Evolutionary conservation across 1,140 invertebrate species (phyloP).

Genomic region (Ditylenchus dipsaci): DNA sequence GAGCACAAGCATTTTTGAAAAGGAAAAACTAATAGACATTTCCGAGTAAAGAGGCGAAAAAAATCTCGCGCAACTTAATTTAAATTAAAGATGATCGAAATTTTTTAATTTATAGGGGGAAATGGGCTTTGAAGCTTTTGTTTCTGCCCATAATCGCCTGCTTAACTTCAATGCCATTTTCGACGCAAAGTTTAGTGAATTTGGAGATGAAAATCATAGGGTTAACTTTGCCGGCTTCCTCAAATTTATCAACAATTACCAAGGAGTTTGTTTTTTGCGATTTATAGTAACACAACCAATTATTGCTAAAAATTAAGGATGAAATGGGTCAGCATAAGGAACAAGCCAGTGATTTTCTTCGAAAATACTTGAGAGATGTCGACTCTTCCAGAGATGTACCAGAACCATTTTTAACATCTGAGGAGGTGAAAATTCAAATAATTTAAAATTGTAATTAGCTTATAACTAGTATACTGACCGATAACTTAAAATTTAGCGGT

Average conservation of each 20-base stretch:
- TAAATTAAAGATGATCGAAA: no score
- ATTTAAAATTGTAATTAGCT: no score
- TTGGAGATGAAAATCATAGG: neutral
- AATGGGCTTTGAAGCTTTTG: conserved; percentile 48
- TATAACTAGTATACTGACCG: no score
- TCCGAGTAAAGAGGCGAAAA: no score
- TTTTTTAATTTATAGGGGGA: conserved; percentile 23
- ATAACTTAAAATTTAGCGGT: conserved; percentile 12
- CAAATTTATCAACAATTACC: conserved; percentile 24
- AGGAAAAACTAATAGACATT: no score
- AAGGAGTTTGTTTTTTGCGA: conserved; percentile 5
- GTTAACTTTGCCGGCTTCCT: conserved; percentile 27
- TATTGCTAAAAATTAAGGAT: conserved; percentile 25
- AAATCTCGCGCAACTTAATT: no score
- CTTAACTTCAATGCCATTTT: conserved; percentile 40
- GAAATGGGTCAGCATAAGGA: conserved; percentile 25
- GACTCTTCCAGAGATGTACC: conserved; percentile 36
- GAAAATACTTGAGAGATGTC: conserved; percentile 42
- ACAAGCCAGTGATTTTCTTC: conserved; percentile 30
- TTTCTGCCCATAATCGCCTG: conserved; percentile 40
- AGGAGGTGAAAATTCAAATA: conserved; percentile 25
- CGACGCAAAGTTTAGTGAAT: conserved; percentile 15
- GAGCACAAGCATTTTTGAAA: no score
- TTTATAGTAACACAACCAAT: neutral
- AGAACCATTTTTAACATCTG: conserved; percentile 35